Evolutionary conservation across 2,888 invertebrate genomes (phyloP).

Genomic region (Schizotus pectinicornis): DNA sequence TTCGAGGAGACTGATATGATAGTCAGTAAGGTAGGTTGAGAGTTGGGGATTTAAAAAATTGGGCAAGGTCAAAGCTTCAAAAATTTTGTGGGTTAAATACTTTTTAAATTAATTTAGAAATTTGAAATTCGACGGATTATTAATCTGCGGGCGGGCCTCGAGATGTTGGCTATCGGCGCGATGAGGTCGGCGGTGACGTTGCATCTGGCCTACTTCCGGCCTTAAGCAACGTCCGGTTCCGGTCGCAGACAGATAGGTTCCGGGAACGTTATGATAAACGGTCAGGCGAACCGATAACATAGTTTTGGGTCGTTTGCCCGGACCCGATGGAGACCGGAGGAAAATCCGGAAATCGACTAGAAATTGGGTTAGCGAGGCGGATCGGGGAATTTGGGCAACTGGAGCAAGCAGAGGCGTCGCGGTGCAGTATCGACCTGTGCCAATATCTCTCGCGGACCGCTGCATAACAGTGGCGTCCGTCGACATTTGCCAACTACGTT

Average conservation of each 20-base stretch:
- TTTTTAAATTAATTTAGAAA: no score
- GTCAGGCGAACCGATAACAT: no score
- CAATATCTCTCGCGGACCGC: background rate
- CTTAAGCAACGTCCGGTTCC: conserved; percentile 36
- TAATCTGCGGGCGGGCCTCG: background rate
- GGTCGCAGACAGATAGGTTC: conserved; percentile 31
- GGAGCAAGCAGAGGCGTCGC: conserved; percentile 9
- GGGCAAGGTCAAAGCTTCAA: no score
- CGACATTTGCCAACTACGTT: background rate
- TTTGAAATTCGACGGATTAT: no score
- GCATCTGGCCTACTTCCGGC: conserved; percentile 46
- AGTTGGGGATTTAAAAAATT: background rate
- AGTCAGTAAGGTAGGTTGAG: conserved; percentile 83
- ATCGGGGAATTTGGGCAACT: background rate
- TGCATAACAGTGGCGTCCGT: no score
- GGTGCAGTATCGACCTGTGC: conserved; percentile 19
- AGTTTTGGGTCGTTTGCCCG: no score
- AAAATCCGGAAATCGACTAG: conserved; percentile 18
- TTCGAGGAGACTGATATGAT: conserved; percentile 96
- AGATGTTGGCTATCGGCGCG: conserved; percentile 16
- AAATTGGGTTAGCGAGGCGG: conserved; percentile 28
- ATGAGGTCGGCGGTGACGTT: conserved; percentile 43
- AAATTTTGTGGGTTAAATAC: no score
- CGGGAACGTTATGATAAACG: conserved; percentile 28
- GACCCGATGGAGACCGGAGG: background rate